These are phyloP conservation scores for Rhadinocentrus ornatus DNA, from an alignment of 2,797 vertebrate species.

Conservation along the genomic window DNA sequence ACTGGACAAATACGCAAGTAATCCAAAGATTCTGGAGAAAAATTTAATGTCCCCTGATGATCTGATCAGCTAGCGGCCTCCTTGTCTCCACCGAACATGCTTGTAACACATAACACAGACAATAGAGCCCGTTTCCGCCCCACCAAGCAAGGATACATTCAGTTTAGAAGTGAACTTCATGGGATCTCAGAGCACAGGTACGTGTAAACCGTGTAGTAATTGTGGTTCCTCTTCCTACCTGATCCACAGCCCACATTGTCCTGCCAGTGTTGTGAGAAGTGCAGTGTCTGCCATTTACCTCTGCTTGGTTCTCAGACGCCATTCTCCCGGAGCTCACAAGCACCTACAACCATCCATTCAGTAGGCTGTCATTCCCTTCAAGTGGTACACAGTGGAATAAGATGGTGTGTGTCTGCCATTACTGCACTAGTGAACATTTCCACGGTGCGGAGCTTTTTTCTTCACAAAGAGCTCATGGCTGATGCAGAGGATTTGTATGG, in stretches of 20 bases:
- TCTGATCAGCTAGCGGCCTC: background rate
- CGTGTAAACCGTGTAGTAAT: background rate
- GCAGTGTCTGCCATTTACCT: too few species aligned
- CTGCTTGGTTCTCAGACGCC: too few species aligned
- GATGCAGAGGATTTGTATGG: background rate
- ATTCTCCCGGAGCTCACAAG: background rate
- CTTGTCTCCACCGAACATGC: background rate
- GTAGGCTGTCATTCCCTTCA: background rate
- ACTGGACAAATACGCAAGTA: too few species aligned
- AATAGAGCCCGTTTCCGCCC: background rate
- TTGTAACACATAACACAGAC: too few species aligned
- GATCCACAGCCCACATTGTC: too few species aligned
- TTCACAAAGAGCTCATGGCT: background rate
- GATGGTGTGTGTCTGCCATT: too few species aligned
- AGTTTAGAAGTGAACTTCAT: background rate
- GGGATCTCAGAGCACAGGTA: background rate
- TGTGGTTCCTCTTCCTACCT: background rate
- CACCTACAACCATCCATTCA: background rate
- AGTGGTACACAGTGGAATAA: too few species aligned
- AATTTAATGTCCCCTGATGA: too few species aligned
- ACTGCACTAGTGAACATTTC: background rate
- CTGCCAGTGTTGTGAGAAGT: too few species aligned
- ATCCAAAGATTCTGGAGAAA: too few species aligned
- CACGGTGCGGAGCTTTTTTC: background rate
- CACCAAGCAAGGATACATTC: background rate